phyloP scores from a whole-genome alignment of 2,113 vertebrate species.

The Aleadryas rufinucha region DNA sequence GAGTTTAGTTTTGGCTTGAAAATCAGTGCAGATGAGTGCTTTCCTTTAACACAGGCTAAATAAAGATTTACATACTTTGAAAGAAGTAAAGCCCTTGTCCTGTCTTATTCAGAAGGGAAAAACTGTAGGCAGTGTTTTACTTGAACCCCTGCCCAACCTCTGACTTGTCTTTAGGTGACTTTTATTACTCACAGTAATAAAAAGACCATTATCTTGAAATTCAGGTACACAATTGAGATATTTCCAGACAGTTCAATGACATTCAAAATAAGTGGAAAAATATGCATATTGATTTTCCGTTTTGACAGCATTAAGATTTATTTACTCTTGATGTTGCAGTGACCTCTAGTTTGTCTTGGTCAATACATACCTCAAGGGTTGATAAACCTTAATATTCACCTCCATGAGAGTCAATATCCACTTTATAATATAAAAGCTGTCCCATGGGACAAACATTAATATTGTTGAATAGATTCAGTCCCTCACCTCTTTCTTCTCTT shows the following conservation, averaged over 20 bases:
- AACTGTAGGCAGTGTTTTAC: background rate
- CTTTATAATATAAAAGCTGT: conserved; percentile 24
- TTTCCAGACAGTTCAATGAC: conserved; percentile 20
- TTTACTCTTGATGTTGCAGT: conserved; percentile 55
- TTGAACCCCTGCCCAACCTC: background rate
- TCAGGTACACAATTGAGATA: background rate
- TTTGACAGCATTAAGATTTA: conserved; percentile 62
- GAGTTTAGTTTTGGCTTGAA: background rate
- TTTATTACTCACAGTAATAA: background rate
- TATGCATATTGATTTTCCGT: conserved; percentile 59
- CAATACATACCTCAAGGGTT: conserved; percentile 42
- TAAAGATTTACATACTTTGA: background rate
- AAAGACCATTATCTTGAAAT: background rate
- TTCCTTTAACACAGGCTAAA: background rate
- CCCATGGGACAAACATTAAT: conserved; percentile 48
- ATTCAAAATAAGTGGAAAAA: conserved; percentile 46
- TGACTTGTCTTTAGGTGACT: background rate
- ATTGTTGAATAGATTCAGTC: background rate
- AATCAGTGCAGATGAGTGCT: background rate
- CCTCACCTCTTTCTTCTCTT: background rate
- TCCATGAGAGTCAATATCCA: conserved; percentile 51
- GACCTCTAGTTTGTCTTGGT: conserved; percentile 58
- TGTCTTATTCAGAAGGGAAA: background rate
- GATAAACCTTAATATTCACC: conserved; percentile 63
- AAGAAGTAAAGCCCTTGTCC: background rate